Percentiles rank a stretch among this genome's conserved stretches.
Evolutionary conservation across 2,888 invertebrate genomes (phyloP).

Genomic region (Oithona nana): DNA sequence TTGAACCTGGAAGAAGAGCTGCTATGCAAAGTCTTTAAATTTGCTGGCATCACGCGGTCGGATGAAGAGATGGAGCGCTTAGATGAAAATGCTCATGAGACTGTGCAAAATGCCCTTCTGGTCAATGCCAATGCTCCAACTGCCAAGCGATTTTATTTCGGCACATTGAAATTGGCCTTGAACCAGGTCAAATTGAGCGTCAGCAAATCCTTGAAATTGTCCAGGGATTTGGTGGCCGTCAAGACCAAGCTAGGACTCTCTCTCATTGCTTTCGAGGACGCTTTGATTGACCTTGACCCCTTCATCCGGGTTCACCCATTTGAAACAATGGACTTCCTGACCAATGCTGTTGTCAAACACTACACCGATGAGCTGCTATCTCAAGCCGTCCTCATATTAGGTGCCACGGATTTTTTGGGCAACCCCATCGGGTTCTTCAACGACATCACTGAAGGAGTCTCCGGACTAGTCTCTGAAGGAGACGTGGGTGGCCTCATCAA

Average conservation of each 20-base stretch:
- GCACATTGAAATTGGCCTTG: slow-evolving; percentile 52
- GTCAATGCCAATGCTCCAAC: slow-evolving; percentile 42
- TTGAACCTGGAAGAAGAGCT: slow-evolving; percentile 71
- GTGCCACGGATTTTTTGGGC: slow-evolving; percentile 91
- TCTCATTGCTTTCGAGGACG: slow-evolving; percentile 89
- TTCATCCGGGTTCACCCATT: slow-evolving; percentile 72
- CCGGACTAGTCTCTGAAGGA: slow-evolving; percentile 75
- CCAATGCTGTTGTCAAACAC: slow-evolving; percentile 60
- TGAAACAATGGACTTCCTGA: slow-evolving; percentile 67
- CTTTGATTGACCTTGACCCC: slow-evolving; percentile 72
- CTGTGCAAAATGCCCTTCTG: slow-evolving; percentile 53
- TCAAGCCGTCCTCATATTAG: slow-evolving; percentile 61
- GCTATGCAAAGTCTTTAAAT: slow-evolving; percentile 44
- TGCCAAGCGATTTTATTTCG: slow-evolving; percentile 38
- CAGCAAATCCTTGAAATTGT: slow-evolving; percentile 63
- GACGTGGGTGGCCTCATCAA: slow-evolving; percentile 64
- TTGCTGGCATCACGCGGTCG: slow-evolving; percentile 32
- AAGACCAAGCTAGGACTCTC: slow-evolving; percentile 71
- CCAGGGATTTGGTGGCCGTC: slow-evolving; percentile 49
- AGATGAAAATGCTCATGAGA: slow-evolving; percentile 60
- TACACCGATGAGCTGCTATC: slow-evolving; percentile 42
- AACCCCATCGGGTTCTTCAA: slow-evolving; percentile 64
- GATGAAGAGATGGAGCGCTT: slow-evolving; percentile 36
- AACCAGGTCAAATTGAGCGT: slow-evolving; percentile 71
- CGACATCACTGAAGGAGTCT: slow-evolving; percentile 85